Evolutionary conservation across 2,113 vertebrate genomes (phyloP).

Genomic region (Hypanus sabinus): DNA sequence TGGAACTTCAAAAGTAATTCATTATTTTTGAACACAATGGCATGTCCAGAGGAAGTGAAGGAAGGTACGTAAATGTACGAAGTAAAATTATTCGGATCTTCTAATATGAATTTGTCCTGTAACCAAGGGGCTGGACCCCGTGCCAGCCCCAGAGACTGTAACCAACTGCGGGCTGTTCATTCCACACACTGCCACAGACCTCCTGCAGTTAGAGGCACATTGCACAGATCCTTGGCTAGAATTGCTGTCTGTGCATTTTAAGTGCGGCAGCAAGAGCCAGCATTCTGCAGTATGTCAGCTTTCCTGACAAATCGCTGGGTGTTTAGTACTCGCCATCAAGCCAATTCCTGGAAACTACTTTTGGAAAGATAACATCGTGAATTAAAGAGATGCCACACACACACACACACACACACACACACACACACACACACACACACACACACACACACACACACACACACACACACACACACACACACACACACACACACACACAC

Average conservation of each 20-base stretch:
- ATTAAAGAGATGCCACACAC: neutral
- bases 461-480: no score
- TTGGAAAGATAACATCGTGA: neutral
- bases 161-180: neutral
- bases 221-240: neutral
- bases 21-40: neutral
- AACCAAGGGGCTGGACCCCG: neutral
- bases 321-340: neutral
- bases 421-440: neutral
- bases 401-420: neutral
- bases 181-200: neutral
- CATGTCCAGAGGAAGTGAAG: neutral
- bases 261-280: neutral
- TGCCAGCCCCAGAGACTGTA: neutral
- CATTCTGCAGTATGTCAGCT: slow-evolving; percentile 5
- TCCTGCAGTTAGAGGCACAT: neutral
- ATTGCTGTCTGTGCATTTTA: slow-evolving; percentile 21
- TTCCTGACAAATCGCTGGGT: neutral
- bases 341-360: neutral
- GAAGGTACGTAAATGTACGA: neutral
- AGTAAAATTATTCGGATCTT: neutral
- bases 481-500: no score
- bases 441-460: no score
- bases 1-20: neutral
- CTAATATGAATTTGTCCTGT: neutral